A percentile compares a stretch with the other conserved stretches of the same genome.
Conservation (phyloP, 2,888 invertebrate genomes). For the Plusia festucae region DNA sequence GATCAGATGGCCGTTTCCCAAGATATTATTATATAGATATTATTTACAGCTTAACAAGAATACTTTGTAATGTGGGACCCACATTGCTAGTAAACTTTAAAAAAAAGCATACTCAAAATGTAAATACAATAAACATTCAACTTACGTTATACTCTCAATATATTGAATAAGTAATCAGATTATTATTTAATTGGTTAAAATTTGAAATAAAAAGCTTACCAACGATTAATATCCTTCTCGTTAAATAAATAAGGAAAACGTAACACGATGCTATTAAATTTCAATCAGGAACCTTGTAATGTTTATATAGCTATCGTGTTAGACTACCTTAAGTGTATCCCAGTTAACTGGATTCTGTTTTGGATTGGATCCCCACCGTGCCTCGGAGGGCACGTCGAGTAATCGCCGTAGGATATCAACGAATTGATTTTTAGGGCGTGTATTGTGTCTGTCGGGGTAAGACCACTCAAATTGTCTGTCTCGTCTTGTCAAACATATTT, state of each 20-base stretch:
- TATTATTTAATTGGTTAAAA: too few species aligned
- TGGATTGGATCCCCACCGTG: constrained; percentile 39
- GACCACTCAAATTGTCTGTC: background rate
- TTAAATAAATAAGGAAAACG: background rate
- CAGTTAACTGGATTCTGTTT: constrained; percentile 36
- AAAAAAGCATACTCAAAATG: too few species aligned
- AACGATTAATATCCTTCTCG: too few species aligned
- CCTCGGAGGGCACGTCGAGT: constrained; percentile 38
- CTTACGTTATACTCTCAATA: too few species aligned
- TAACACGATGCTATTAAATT: background rate
- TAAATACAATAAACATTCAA: too few species aligned
- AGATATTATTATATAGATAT: too few species aligned
- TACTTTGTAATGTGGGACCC: too few species aligned
- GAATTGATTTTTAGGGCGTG: constrained; percentile 53
- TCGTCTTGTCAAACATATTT: background rate
- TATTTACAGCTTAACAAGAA: too few species aligned
- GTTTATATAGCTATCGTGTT: constrained; percentile 17
- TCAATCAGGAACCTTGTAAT: background rate
- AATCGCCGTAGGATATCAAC: constrained; percentile 50
- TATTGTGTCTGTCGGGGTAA: constrained; percentile 8
- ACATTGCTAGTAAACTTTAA: too few species aligned
- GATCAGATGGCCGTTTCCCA: too few species aligned
- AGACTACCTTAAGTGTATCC: constrained; percentile 29
- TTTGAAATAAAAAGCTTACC: too few species aligned
- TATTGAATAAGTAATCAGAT: too few species aligned